Evolutionary conservation across 2,113 vertebrate genomes (phyloP), one percentile per base, ranked within the genome.

Genomic region (Psophia crepitans): DNA sequence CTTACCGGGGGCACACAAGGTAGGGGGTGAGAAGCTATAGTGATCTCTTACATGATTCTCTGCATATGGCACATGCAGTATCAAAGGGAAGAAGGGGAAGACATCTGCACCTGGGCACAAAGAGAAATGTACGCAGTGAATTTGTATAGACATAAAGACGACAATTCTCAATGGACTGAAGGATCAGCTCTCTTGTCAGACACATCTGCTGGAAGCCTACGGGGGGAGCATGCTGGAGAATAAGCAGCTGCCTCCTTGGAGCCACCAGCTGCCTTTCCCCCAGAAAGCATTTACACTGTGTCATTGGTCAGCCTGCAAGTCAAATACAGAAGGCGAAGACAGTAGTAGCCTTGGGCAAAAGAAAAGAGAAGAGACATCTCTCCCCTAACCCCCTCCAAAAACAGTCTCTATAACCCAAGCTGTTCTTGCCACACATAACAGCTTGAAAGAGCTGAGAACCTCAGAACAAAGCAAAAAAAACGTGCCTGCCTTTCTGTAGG

Each of bases 171-270:
- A 7, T 11, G 28, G 48, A 44, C 1, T 44, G 30, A 68, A 22
- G 51, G 43, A 84, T n/a, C 57, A 82, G 39, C 46, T 75, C 48
- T 86, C 68, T 85, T 46, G 32, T 65, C 58, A 91, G 77, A 44
- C 13, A 39, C 37, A 70, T 53, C 44, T 91, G 77, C 58, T 49
- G 37, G 65, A 43, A 93, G 73, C 39, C 77, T 91, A 41, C 11
- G 21, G 69, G 44, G 23, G 65, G 41, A 89, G 57, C 65, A 82
- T 15, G 27, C 14, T 78, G 12, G 24, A 71, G 57, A 85, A 71
- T n/a, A 94, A 91, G 60, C 77, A 97, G 65, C 84, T 89, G 93
- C 17, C 69, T 95, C 69, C 87, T 71, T 78, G 84, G 48, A 92
- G 63, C 30, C 41, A 81, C n/a, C 68, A 95, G 48, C 71, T 92